Evolutionary conservation across 2,113 vertebrate species (phyloP).

Genomic region (Terrapene triunguis): DNA sequence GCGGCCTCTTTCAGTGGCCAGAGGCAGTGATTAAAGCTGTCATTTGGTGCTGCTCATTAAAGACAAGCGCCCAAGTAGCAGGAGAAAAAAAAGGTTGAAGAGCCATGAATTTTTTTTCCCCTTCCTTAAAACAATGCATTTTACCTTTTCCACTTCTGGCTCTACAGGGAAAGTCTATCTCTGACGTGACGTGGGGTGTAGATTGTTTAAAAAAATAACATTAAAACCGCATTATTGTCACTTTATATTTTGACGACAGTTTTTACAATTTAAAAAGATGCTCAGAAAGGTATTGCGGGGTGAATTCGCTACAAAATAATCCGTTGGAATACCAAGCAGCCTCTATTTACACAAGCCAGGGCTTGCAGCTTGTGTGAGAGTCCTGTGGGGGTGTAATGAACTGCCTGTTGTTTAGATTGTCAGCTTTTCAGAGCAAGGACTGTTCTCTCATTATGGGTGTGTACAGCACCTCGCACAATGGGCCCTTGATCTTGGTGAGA

Average conservation of each 20-base stretch:
- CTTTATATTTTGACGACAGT: conserved; percentile 58
- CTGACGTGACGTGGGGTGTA: conserved; percentile 47
- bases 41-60: conserved; percentile 99
- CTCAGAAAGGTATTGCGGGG: conserved; percentile 60
- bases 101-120: conserved; percentile 45
- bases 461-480: not conserved
- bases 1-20: conserved; percentile 96
- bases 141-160: conserved; percentile 60
- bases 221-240: conserved; percentile 33
- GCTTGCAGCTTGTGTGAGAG: not conserved
- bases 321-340: conserved; percentile 43
- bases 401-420: conserved; percentile 5
- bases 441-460: not conserved
- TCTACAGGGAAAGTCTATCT: conserved; percentile 56
- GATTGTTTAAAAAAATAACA: conserved; percentile 67
- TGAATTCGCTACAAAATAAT: conserved; percentile 64
- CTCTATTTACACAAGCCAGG: conserved; percentile 20
- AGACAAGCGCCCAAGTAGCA: conserved; percentile 86
- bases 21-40: conserved; percentile 99
- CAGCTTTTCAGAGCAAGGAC: conserved; percentile 45
- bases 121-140: conserved; percentile 33
- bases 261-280: conserved; percentile 35
- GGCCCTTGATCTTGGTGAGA: not conserved
- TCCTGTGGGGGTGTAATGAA: not conserved
- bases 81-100: conserved; percentile 81